Conservation (phyloP, 2,113 vertebrate genomes). For the Antechinus flavipes region DNA sequence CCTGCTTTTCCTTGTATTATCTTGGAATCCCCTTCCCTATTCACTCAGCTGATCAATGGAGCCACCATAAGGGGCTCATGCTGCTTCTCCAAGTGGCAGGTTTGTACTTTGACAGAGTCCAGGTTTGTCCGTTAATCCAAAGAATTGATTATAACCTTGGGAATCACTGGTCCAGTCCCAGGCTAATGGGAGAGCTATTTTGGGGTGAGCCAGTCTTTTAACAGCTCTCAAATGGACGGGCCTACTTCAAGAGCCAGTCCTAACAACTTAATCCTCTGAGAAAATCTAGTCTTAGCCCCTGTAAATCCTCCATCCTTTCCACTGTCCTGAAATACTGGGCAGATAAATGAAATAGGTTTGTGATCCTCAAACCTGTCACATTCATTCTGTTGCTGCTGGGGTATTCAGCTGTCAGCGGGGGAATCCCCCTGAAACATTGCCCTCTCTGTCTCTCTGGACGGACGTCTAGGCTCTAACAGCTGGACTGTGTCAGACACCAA, state of each 20-base stretch:
- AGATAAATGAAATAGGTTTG: background rate
- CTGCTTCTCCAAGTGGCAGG: background rate
- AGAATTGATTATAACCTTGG: background rate
- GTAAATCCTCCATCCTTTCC: background rate
- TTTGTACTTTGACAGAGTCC: background rate
- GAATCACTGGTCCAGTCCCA: background rate
- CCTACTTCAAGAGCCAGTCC: background rate
- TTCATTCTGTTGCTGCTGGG: background rate
- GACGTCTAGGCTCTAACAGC: background rate
- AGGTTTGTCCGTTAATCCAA: background rate
- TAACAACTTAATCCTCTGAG: slow-evolving; percentile 5
- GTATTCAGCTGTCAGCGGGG: background rate
- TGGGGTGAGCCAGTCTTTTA: background rate
- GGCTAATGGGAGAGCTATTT: background rate
- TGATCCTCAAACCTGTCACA: background rate
- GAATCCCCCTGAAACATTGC: background rate
- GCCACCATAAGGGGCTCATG: background rate
- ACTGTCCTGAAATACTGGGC: background rate
- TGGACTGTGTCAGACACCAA: background rate
- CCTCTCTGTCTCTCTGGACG: background rate
- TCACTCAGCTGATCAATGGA: background rate
- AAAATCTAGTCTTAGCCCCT: background rate
- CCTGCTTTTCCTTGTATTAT: background rate
- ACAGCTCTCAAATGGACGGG: background rate
- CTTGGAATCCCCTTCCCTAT: background rate